Conservation (phyloP, 2,113 vertebrate species). For the Ciconia stormi region DNA sequence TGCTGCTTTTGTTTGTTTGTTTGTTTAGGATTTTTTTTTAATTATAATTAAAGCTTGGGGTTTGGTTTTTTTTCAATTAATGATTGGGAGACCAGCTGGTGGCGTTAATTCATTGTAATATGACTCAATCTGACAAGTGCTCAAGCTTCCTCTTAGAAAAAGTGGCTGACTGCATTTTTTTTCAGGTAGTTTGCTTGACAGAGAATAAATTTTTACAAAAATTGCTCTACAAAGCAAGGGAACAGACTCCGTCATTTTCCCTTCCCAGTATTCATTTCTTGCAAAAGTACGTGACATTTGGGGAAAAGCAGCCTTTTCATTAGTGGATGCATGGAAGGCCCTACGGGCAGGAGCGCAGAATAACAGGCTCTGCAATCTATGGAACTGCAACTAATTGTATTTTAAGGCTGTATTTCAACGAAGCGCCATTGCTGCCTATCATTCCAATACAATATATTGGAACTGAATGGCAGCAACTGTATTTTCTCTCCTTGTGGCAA, state of each 20-base stretch:
- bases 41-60: not conserved
- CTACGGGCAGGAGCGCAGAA: not conserved
- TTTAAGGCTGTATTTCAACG: not conserved
- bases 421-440: not conserved
- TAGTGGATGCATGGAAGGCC: not conserved
- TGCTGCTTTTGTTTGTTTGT: not conserved
- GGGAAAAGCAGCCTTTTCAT: not conserved
- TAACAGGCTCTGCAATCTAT: not conserved
- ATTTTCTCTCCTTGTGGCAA: not conserved
- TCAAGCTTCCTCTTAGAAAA: constrained; percentile 7
- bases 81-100: not conserved
- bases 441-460: not conserved
- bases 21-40: not conserved
- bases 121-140: not conserved
- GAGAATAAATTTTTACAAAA: not conserved
- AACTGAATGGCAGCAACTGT: not conserved
- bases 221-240: not conserved
- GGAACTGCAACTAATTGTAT: not conserved
- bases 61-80: not conserved
- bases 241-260: not conserved
- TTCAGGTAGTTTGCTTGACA: not conserved
- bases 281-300: not conserved
- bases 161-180: not conserved
- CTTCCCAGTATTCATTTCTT: not conserved
- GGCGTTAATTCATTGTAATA: not conserved